Evolutionary conservation across 2,888 invertebrate species (phyloP), one percentile per base, ranked within the genome.

Genomic region (Bruchidius siliquastri): DNA sequence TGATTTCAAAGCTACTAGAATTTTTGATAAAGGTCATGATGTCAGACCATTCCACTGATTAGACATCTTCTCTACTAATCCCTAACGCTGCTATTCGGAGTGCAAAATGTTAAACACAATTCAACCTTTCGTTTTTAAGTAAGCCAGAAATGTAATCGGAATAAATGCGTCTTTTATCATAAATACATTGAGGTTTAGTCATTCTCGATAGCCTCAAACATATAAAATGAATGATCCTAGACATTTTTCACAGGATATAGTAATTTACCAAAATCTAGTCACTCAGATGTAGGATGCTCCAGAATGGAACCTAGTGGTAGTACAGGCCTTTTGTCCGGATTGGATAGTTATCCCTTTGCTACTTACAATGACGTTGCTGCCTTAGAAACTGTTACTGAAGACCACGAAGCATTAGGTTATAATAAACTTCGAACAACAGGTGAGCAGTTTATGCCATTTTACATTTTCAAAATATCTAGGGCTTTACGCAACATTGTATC

Each of bases 201-300:
- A 67, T 22, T 68, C 20, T 68, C 67, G 67, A 18, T 20, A 8
- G 1, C n/a, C 13, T 69, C 21, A 8, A 30, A 8, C n/a, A 30
- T 26, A 26, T 26, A 2, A 26, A 26, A 26, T n/a, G 8, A 26
- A 26, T 26, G 8, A 26, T 26, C 10, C 13, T 49, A n/a, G n/a
- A n/a, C n/a, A n/a, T 49, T 71, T 68, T 22, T 70, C 49, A 26
- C 75, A 94, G 95, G 94, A 74, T 95, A 95, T 88, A 94, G 94
- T 87, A 95, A 94, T 87, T 88, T 95, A 82, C 95, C 95, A 30
- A 90, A 95, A 78, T 94, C 95, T 74, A 94, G 94, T 82, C 94
- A 95, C 88, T 93, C 93, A 78, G 93, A 93, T 79, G 85, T 85
- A 66, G 87, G 87, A 74, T 85, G 86, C 72, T 86, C 86, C 21